phyloP scores from a whole-genome alignment of 2,797 vertebrate genomes.

The Selene dorsalis region DNA sequence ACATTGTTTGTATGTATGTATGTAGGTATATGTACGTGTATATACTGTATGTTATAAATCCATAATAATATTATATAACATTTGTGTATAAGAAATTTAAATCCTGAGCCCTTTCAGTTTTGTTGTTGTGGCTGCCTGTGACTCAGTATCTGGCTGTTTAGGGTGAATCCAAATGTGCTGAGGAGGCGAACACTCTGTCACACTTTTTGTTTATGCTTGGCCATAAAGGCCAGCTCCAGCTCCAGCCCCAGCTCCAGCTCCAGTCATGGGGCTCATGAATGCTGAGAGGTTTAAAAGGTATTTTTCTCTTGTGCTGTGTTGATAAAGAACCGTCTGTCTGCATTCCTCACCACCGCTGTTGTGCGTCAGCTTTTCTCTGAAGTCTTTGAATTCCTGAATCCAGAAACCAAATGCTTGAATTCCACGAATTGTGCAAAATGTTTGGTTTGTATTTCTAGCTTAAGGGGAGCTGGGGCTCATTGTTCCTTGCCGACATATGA shows the following conservation, averaged over 20 bases:
- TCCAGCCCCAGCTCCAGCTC: no score
- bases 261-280: not conserved
- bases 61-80: no score
- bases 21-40: no score
- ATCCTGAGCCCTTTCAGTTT: not conserved
- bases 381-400: conserved; percentile 42
- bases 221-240: not conserved
- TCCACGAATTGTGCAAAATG: not conserved
- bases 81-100: no score
- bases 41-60: no score
- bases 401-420: not conserved
- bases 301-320: conserved; percentile 12
- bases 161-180: not conserved
- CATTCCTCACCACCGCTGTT: conserved; percentile 56
- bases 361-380: conserved; percentile 8
- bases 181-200: not conserved
- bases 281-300: conserved; percentile 10
- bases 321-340: conserved; percentile 56
- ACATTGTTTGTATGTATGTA: no score
- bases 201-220: not conserved
- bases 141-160: not conserved
- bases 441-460: not conserved
- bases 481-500: not conserved
- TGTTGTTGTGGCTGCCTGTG: not conserved
- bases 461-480: not conserved